Evolutionary conservation across 2,797 vertebrate genomes (phyloP), one percentile per base, ranked within the genome.

Genomic region (Nothura maculosa): DNA sequence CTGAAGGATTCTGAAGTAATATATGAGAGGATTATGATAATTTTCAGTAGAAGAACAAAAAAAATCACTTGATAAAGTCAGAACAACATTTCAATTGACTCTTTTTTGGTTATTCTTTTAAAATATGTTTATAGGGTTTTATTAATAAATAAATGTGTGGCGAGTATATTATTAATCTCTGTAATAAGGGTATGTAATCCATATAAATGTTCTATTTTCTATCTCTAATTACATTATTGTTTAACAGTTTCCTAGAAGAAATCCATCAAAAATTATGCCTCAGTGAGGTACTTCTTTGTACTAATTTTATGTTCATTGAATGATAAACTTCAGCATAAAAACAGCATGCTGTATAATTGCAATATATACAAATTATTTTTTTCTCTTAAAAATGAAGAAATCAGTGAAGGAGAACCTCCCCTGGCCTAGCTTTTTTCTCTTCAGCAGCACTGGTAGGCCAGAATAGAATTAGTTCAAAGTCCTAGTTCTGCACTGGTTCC

Each of bases 21-120:
- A 61, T 25, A 62, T 30, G n/a, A 81, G 81, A 47, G 94, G 93
- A 95, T 93, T 90, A 96, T 74, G 40, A 82, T 90, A 64, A 73
- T 87, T 94, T 94, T 92, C 0, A 3, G 36, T 1, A 4, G 54
- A 57, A 72, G 82, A 96, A 83, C 78, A 89, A 94, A 95, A 74
- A 94, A 80, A 96, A 92, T 95, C 64, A 87, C 60, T 62, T 52
- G 22, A 38, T 67, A 73, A 95, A 94, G 87, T 90, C 91, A 93
- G 45, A 94, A 84, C 78, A 93, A 90, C 82, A 91, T 93, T 93
- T 96, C 73, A 92, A 61, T 63, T 34, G 78, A 76, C 47, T 34
- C 78, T 78, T 87, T 70, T 66, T 92, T 68, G 70, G 21, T n/a
- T 85, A 7, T 83, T 93, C 79, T 81, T 95, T 92, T 66, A 67